These are phyloP conservation scores for Stenopsyche tienmushanensis DNA, from an alignment of 1,140 invertebrate genomes.

Conservation along the genomic window DNA sequence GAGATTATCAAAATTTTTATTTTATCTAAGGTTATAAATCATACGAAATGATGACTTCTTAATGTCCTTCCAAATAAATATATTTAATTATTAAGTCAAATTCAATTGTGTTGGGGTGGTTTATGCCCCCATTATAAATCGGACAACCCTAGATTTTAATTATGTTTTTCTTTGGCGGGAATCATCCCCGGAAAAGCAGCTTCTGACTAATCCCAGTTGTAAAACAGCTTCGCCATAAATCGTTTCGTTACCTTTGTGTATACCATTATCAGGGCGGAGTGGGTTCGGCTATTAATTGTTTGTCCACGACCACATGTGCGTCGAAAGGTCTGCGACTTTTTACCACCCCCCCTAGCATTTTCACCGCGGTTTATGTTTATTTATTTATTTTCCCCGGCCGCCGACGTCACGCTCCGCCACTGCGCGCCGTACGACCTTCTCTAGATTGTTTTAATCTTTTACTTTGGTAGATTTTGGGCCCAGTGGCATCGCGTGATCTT, in stretches of 20 bases:
- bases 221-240: neutral
- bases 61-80: too few relatives aligned
- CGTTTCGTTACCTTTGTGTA: neutral
- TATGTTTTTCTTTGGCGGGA: too few relatives aligned
- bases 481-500: conserved; percentile 14
- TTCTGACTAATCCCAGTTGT: neutral
- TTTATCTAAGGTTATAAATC: too few relatives aligned
- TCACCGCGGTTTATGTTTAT: conserved; percentile 35
- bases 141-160: too few relatives aligned
- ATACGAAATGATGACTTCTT: too few relatives aligned
- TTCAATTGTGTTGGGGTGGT: too few relatives aligned
- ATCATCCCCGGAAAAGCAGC: too few relatives aligned
- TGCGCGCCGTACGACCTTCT: conserved; percentile 22
- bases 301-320: conserved; percentile 25
- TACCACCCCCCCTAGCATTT: conserved; percentile 34
- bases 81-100: too few relatives aligned
- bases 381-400: conserved; percentile 35
- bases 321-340: conserved; percentile 24
- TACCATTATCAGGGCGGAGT: neutral
- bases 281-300: conserved; percentile 21
- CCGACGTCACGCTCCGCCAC: conserved; percentile 20
- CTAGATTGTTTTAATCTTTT: conserved; percentile 39
- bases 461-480: conserved; percentile 28
- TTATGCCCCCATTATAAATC: too few relatives aligned
- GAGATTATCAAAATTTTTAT: too few relatives aligned